Base-by-base conservation (phyloP, 2,113 vertebrate species). In the Pavo muticus region DNA sequence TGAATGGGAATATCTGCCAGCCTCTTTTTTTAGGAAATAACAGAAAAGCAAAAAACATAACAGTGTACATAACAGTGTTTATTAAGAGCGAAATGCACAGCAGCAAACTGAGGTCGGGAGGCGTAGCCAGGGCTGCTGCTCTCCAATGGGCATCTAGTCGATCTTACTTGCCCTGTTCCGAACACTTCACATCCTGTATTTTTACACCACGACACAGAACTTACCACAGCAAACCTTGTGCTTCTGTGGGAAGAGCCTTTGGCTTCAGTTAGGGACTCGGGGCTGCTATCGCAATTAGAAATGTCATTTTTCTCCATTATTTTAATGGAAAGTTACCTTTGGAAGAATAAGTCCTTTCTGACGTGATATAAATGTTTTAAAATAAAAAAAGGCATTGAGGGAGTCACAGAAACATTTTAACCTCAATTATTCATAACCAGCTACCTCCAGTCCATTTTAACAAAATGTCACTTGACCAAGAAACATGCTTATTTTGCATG, bases 341-440 rank as follows among this genome's bases (percentile, higher is more conserved):
- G 98, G 96, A 97, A 98, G 97, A 98, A 97, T 97, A 97, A 98
- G 97, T 98, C 97, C 95, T 96, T 97, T 98, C 97, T 97, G 97
- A 98, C 97, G 91, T 97, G 96, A 97, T 97, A 98, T 98, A 98
- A 99, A 99, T 98, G 97, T 98, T 98, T 98, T 97, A 98, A 98
- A 98, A 97, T 98, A 97, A 64, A 64, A 64, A 64, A 96, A 97
- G 96, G 83, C 91, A 97, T 91, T 96, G 97, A 97, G 96, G 96
- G 97, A 98, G 97, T 98, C 95, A 94, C 96, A 97, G 98, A 98
- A 98, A 98, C 97, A 98, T 98, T 98, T 99, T 98, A 98, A 97
- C 98, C 97, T 98, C 97, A 98, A 98, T 98, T 98, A 98, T 98
- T 98, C 96, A 98, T 98, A 97, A 98, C 97, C 95, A 97, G 92